Percentiles rank a stretch among this genome's conserved stretches.
These are phyloP conservation scores for Hypotaenidia okinawae DNA, from an alignment of 2,797 vertebrate species.

Conservation along the genomic window DNA sequence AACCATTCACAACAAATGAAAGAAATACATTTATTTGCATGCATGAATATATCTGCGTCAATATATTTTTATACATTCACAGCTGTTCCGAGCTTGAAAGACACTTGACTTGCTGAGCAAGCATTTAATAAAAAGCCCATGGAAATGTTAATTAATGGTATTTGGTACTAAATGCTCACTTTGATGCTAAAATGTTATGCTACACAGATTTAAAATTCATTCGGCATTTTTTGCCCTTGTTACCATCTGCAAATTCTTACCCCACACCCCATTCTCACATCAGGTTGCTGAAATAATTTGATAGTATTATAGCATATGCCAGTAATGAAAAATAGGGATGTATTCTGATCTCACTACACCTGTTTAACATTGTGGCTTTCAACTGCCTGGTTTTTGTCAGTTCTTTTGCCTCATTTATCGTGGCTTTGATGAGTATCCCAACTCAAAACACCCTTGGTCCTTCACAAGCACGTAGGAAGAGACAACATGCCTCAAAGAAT, in stretches of 20 bases:
- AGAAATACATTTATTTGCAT: constrained; percentile 67
- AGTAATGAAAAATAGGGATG: constrained; percentile 19
- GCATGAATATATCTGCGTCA: constrained; percentile 62
- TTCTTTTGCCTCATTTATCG: not conserved
- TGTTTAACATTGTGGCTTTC: not conserved
- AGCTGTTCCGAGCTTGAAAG: constrained; percentile 66
- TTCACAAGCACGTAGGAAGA: not conserved
- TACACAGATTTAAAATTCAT: constrained; percentile 65
- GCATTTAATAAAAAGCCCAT: constrained; percentile 70
- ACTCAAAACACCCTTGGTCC: not conserved
- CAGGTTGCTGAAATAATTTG: constrained; percentile 65
- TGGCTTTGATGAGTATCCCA: not conserved
- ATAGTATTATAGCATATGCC: constrained; percentile 43
- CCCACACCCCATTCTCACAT: constrained; percentile 67
- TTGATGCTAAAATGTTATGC: constrained; percentile 67
- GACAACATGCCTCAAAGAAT: not conserved
- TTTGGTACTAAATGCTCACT: constrained; percentile 73
- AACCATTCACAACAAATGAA: constrained; percentile 6
- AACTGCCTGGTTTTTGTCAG: not conserved
- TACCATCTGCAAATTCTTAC: constrained; percentile 65
- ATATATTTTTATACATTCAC: constrained; percentile 73
- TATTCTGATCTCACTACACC: constrained; percentile 47
- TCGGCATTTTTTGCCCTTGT: constrained; percentile 65
- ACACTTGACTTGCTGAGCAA: constrained; percentile 73
- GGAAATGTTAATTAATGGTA: constrained; percentile 73